phyloP scores from a whole-genome alignment of 2,113 vertebrate genomes.

The Hiodon alosoides region DNA sequence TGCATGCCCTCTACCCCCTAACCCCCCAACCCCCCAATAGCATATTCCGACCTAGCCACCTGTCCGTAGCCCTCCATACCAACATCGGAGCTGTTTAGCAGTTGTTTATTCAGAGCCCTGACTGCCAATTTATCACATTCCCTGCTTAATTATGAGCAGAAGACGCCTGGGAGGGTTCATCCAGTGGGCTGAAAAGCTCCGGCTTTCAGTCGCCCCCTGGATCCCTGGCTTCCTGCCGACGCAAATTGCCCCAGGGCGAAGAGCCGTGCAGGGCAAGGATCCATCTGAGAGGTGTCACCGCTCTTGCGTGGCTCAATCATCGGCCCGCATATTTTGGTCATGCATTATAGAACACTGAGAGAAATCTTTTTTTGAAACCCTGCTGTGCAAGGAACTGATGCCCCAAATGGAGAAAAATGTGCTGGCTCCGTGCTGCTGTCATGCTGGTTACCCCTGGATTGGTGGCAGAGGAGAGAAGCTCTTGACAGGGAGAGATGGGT shows the following conservation, averaged over 20 bases:
- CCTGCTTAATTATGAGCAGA: not conserved
- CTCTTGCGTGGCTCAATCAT: not conserved
- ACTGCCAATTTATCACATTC: not conserved
- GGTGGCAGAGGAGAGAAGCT: not conserved
- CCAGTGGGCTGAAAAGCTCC: not conserved
- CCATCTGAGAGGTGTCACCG: not conserved
- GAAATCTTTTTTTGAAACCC: not conserved
- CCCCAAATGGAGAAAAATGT: not conserved
- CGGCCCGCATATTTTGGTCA: not conserved
- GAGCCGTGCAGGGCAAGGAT: too few species aligned
- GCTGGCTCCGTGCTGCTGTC: not conserved
- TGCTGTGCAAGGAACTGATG: not conserved
- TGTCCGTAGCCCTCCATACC: not conserved
- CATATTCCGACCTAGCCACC: not conserved
- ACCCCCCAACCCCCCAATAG: too few species aligned
- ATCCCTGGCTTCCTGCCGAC: not conserved
- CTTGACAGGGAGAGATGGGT: slow-evolving; percentile 19
- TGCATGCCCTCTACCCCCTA: too few species aligned
- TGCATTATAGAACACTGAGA: not conserved
- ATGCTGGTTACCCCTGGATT: not conserved
- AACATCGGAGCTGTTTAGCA: too few species aligned
- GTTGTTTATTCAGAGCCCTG: not conserved
- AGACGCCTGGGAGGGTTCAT: not conserved
- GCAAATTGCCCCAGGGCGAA: not conserved
- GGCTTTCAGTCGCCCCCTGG: not conserved